phyloP scores from a whole-genome alignment of 2,113 vertebrate genomes.

The Lophotis ruficrista region DNA sequence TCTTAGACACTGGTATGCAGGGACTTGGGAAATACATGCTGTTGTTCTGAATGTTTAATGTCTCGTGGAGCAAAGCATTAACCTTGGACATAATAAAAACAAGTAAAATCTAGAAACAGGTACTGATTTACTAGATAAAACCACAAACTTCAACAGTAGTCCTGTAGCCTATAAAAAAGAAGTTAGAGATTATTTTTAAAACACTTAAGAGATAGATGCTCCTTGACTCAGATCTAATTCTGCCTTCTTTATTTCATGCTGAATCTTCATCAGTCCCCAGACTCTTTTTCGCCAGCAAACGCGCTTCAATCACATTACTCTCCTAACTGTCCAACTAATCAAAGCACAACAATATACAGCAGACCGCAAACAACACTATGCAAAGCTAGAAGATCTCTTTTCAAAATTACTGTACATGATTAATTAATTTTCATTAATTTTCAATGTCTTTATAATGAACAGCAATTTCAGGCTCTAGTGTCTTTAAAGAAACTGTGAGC shows the following conservation, averaged over 20 bases:
- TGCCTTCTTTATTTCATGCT: neutral
- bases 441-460: neutral
- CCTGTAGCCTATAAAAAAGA: neutral
- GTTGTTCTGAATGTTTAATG: neutral
- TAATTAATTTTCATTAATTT: neutral
- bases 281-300: neutral
- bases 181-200: neutral
- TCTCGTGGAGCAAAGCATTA: neutral
- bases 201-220: neutral
- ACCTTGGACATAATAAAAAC: neutral
- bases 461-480: neutral
- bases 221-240: neutral
- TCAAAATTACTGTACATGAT: neutral
- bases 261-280: neutral
- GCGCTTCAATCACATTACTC: neutral
- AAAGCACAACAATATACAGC: neutral
- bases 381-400: neutral
- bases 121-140: neutral
- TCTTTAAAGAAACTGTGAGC: neutral
- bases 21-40: neutral
- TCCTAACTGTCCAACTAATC: neutral
- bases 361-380: neutral
- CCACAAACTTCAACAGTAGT: neutral
- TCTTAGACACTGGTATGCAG: neutral
- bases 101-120: neutral